These are phyloP conservation scores for Falco concolor DNA, from an alignment of 2,797 vertebrate genomes.

Conservation along the genomic window DNA sequence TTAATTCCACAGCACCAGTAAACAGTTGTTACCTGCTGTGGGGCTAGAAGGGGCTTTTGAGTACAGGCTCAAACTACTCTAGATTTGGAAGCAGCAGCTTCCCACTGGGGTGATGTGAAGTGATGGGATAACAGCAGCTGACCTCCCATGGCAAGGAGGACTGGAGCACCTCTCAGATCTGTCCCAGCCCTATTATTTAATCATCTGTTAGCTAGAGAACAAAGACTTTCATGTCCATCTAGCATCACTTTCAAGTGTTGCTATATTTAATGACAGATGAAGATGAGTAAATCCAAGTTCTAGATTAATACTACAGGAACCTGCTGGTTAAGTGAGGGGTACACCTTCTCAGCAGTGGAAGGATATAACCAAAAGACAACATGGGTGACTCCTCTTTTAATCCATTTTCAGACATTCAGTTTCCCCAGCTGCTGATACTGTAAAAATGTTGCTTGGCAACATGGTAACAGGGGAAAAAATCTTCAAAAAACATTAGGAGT, in stretches of 20 bases:
- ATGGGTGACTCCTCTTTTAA: constrained; percentile 25
- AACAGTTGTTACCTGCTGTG: background rate
- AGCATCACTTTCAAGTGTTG: background rate
- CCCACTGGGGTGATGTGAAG: too few relatives aligned
- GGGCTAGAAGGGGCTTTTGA: background rate
- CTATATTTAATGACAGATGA: background rate
- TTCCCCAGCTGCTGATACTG: constrained; percentile 76
- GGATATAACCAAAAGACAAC: background rate
- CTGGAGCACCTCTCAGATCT: background rate
- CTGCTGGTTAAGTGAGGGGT: background rate
- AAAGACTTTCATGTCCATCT: background rate
- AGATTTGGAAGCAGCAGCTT: background rate
- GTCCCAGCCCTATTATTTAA: background rate
- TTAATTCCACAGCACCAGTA: background rate
- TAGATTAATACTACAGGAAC: background rate
- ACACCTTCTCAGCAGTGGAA: background rate
- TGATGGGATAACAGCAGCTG: background rate
- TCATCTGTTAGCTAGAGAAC: background rate
- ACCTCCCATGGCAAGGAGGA: background rate
- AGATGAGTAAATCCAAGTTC: background rate
- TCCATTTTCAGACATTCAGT: constrained; percentile 60
- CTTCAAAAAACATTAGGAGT: constrained; percentile 71
- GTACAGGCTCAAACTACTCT: background rate
- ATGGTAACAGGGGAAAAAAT: constrained; percentile 63
- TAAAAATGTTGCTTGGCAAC: constrained; percentile 81